Percentiles rank a stretch among this genome's conserved stretches.
These are phyloP conservation scores for Calliopsis andreniformis DNA, from an alignment of 1,140 invertebrate genomes.

Conservation along the genomic window DNA sequence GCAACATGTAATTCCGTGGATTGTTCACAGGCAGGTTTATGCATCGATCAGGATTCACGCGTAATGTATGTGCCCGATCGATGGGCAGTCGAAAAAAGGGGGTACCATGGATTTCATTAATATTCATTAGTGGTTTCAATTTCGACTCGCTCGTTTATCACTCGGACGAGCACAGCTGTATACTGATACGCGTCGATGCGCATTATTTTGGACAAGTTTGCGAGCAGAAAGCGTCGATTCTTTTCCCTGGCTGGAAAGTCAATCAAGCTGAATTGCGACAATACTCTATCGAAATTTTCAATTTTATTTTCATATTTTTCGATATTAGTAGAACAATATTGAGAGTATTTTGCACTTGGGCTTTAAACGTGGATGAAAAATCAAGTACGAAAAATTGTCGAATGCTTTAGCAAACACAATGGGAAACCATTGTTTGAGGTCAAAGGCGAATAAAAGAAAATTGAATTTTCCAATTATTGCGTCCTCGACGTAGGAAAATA, in stretches of 20 bases:
- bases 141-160: conserved; percentile 36
- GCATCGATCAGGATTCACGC: conserved; percentile 9
- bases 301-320: background rate
- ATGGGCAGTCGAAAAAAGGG: background rate
- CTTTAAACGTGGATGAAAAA: conserved; percentile 5
- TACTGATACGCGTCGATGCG: background rate
- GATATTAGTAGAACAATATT: too few relatives aligned
- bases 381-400: conserved; percentile 22
- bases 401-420: background rate
- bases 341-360: too few relatives aligned
- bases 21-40: conserved; percentile 3
- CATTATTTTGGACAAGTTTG: background rate
- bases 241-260: too few relatives aligned
- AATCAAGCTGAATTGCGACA: too few relatives aligned
- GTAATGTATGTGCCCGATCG: background rate
- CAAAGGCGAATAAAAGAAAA: background rate
- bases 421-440: background rate
- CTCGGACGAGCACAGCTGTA: background rate
- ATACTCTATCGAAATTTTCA: background rate
- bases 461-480: background rate
- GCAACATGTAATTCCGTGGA: background rate
- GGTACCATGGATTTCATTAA: conserved; percentile 28
- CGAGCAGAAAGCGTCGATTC: background rate
- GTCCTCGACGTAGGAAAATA: too few relatives aligned
- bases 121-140: conserved; percentile 38